Percentiles rank a stretch among this genome's conserved stretches.
These are phyloP conservation scores for Antechinus stuartii DNA, from an alignment of 2,113 vertebrate genomes.

Conservation along the genomic window DNA sequence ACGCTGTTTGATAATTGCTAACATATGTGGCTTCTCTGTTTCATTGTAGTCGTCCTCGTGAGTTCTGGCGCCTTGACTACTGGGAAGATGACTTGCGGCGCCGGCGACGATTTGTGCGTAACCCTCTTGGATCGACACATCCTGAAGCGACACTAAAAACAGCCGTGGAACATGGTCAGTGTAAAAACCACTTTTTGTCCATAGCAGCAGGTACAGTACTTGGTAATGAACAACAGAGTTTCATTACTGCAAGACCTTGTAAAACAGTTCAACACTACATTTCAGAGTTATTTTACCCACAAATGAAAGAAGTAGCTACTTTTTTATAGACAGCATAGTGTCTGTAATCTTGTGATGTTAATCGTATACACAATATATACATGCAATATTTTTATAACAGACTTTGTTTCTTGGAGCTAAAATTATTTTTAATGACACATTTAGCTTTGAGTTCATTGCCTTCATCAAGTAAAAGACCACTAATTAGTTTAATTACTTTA, in stretches of 20 bases:
- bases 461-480: conserved; percentile 45
- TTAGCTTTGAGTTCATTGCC: conserved; percentile 60
- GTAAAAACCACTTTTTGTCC: conserved; percentile 78
- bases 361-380: conserved; percentile 23
- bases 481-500: conserved; percentile 60
- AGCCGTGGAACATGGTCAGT: conserved; percentile 95
- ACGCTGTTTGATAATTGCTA: conserved; percentile 99
- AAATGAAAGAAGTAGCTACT: not conserved
- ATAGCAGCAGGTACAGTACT: conserved; percentile 84
- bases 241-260: conserved; percentile 75
- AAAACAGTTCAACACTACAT: conserved; percentile 59
- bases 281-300: not conserved
- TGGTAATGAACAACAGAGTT: conserved; percentile 83
- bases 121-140: conserved; percentile 98
- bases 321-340: not conserved
- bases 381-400: conserved; percentile 55
- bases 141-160: conserved; percentile 96
- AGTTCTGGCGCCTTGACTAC: conserved; percentile 99
- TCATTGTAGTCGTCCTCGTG: conserved; percentile 95
- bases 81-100: conserved; percentile 99
- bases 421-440: conserved; percentile 56
- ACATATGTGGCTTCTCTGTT: conserved; percentile 97
- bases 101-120: conserved; percentile 97
- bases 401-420: conserved; percentile 64
- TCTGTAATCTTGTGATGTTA: conserved; percentile 59